Conservation (phyloP, 2,797 vertebrate genomes). For the Fundulus diaphanus region DNA sequence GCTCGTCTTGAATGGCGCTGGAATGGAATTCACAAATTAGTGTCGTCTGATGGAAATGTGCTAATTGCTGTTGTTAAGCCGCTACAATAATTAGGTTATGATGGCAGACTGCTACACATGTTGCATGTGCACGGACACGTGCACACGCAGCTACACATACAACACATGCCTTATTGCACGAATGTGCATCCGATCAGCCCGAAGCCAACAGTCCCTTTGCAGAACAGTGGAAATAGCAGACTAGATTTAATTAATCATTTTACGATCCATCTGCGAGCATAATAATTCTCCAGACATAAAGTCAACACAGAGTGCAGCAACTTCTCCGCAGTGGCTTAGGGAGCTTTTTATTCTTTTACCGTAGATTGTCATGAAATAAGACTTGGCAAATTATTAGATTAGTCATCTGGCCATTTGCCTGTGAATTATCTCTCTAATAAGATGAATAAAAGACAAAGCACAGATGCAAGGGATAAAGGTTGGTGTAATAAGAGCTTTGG, state of each 20-base stretch:
- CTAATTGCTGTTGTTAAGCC: constrained; percentile 84
- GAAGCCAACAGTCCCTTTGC: constrained; percentile 49
- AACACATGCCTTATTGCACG: constrained; percentile 14
- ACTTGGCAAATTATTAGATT: constrained; percentile 42
- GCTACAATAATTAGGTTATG: constrained; percentile 84
- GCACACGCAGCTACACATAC: constrained; percentile 25
- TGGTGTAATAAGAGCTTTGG: not conserved
- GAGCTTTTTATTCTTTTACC: constrained; percentile 31
- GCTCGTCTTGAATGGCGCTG: constrained; percentile 61
- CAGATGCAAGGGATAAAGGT: constrained; percentile 3
- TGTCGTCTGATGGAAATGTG: constrained; percentile 83
- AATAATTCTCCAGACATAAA: constrained; percentile 56
- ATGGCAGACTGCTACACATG: constrained; percentile 74
- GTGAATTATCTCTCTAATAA: constrained; percentile 16
- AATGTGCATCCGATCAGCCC: constrained; percentile 36
- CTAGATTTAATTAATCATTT: constrained; percentile 71
- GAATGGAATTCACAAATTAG: constrained; percentile 82
- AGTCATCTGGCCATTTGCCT: constrained; percentile 29
- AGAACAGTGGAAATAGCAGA: constrained; percentile 53
- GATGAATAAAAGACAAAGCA: constrained; percentile 30
- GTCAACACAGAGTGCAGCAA: constrained; percentile 45
- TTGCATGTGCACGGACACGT: constrained; percentile 33
- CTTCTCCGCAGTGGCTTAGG: constrained; percentile 36
- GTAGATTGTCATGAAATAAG: constrained; percentile 28
- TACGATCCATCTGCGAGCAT: constrained; percentile 65